A percentile compares a stretch with the other conserved stretches of the same genome.
These are phyloP conservation scores for Acrocyrtus sp. DNA, from an alignment of 2,888 invertebrate genomes.

Conservation along the genomic window DNA sequence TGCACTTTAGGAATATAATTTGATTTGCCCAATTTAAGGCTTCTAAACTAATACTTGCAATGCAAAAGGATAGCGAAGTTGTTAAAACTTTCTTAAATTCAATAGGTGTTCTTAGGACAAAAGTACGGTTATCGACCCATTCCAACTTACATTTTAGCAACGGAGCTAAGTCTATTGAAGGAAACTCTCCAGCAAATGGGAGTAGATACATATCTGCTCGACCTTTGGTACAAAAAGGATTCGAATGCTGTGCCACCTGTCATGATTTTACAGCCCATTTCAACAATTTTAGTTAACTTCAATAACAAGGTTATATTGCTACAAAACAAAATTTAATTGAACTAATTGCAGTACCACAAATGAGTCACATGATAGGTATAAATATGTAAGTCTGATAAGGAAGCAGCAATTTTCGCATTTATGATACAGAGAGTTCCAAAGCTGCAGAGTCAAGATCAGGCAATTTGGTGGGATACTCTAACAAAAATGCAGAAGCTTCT, in stretches of 20 bases:
- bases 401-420: not conserved
- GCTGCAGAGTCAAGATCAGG: slow-evolving; percentile 93
- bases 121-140: slow-evolving; percentile 99
- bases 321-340: too few species aligned
- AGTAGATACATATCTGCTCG: slow-evolving; percentile 83
- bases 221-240: slow-evolving; percentile 96
- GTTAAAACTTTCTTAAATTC: too few species aligned
- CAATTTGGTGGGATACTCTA: slow-evolving; percentile 97
- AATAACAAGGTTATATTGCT: slow-evolving; percentile 92
- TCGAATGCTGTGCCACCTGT: slow-evolving; percentile 95
- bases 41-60: too few species aligned
- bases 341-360: too few species aligned
- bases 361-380: too few species aligned
- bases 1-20: too few species aligned
- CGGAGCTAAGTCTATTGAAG: slow-evolving; percentile 86
- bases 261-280: slow-evolving; percentile 95
- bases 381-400: too few species aligned
- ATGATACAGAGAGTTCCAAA: slow-evolving; percentile 89
- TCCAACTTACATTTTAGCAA: slow-evolving; percentile 92
- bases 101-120: slow-evolving; percentile 92
- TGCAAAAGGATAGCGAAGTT: too few species aligned
- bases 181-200: slow-evolving; percentile 86
- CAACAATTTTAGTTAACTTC: slow-evolving; percentile 95
- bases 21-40: too few species aligned
- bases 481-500: slow-evolving; percentile 95